Evolutionary conservation across 2,888 invertebrate genomes (phyloP), one percentile per base, ranked within the genome.

Genomic region (Ormyrus rosae): DNA sequence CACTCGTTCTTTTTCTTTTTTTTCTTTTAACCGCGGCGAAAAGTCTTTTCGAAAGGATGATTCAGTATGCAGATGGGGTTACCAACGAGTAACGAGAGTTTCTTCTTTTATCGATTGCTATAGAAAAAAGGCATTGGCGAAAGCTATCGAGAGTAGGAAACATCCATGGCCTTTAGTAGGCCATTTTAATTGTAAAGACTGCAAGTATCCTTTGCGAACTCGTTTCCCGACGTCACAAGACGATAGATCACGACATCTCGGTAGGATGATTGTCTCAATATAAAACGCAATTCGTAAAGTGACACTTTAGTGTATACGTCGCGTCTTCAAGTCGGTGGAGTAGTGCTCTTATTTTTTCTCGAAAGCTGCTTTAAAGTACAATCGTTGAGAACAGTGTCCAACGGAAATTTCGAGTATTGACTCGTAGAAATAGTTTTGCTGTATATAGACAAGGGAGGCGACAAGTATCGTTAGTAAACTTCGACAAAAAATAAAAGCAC

Each of bases 241-340:
- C 34, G 34, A 34, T 4, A 34, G 34, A 34, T 34, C 4, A 34
- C 34, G 34, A 34, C 34, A 34, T 34, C 34, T 34, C 3, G 34
- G 34, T 34, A 34, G 34, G 34, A 34, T 86, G 89, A 89, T 89
- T 89, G 89, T 89, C 88, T 86, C 85, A 75, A 85, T 87, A 88
- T 83, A 86, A 86, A 89, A 87, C 86, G 87, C 86, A 88, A 87
- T 88, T 86, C 86, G 83, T 83, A 85, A 76, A 72, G 60, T 80
- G 61, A 72, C 10, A 56, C 58, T 67, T 51, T n/a, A 78, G 72
- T 74, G 72, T 74, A 70, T 6, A 56, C 19, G 19, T 69, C 34
- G 8, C 64, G 63, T 50, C 45, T 50, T 76, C 46, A 67, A 56
- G 65, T 65, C 34, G 71, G 55, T 64, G 34, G 64, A 55, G 19